These are phyloP conservation scores for Bombus affinis DNA, from an alignment of 1,140 invertebrate genomes.

Conservation along the genomic window DNA sequence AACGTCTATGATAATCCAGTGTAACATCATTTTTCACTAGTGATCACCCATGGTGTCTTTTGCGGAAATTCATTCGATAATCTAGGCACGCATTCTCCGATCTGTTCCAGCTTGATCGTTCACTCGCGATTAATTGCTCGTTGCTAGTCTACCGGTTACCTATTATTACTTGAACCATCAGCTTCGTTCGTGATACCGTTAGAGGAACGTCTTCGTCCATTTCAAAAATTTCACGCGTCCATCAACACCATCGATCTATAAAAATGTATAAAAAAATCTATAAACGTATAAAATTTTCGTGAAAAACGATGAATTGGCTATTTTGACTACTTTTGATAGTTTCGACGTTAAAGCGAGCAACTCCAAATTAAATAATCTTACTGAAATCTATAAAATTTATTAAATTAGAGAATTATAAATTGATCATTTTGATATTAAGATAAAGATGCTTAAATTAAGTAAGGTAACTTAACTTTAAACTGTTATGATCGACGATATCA, in stretches of 20 bases:
- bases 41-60: not conserved
- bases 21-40: not conserved
- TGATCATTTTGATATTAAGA: too few relatives aligned
- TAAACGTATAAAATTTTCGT: too few relatives aligned
- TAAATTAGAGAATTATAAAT: too few relatives aligned
- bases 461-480: too few relatives aligned
- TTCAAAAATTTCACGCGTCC: not conserved
- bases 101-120: not conserved
- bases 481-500: too few relatives aligned
- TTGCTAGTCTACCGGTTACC: not conserved
- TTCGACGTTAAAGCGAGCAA: too few relatives aligned
- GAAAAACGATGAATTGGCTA: too few relatives aligned
- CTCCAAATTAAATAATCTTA: too few relatives aligned
- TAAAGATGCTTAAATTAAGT: too few relatives aligned
- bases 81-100: not conserved
- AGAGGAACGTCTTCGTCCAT: not conserved
- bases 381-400: too few relatives aligned
- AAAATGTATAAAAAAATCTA: too few relatives aligned
- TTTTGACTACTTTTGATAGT: too few relatives aligned
- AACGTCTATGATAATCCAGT: not conserved
- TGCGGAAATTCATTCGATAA: not conserved
- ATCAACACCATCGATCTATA: not conserved
- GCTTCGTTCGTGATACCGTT: conserved; percentile 2
- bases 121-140: conserved; percentile 8
- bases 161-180: not conserved